These are phyloP conservation scores for Antheraea pernyi DNA, from an alignment of 1,140 invertebrate species.

Conservation along the genomic window DNA sequence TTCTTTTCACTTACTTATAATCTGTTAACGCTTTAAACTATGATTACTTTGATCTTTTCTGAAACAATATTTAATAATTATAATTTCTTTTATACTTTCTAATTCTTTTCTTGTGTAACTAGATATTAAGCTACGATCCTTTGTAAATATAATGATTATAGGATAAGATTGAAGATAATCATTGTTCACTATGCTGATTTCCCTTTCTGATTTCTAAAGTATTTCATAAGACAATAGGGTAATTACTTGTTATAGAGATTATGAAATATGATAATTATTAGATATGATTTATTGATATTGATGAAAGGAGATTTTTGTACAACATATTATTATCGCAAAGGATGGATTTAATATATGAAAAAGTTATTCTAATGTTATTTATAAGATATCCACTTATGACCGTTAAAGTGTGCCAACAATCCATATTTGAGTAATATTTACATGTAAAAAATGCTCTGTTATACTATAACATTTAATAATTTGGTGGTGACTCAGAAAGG, in stretches of 20 bases:
- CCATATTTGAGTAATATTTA: too few relatives aligned
- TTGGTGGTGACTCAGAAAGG: too few relatives aligned
- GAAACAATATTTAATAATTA: conserved; percentile 26
- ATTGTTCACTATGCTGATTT: conserved; percentile 51
- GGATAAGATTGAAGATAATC: conserved; percentile 74
- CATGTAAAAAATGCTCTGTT: too few relatives aligned
- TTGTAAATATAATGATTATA: conserved; percentile 30
- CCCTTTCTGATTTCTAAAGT: conserved; percentile 20
- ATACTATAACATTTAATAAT: neutral
- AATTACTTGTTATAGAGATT: too few relatives aligned
- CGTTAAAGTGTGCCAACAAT: too few relatives aligned
- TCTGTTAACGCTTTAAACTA: conserved; percentile 41
- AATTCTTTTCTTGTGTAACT: conserved; percentile 25
- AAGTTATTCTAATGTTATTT: neutral
- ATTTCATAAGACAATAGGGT: too few relatives aligned
- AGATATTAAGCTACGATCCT: conserved; percentile 20
- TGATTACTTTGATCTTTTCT: conserved; percentile 73
- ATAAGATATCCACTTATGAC: neutral
- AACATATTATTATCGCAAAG: neutral
- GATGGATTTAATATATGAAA: neutral
- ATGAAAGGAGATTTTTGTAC: neutral
- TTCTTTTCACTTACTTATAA: neutral
- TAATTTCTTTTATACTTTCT: conserved; percentile 22
- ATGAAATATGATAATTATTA: too few relatives aligned
- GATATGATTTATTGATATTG: neutral